Evolutionary conservation across 2,797 vertebrate genomes (phyloP), one percentile per base, ranked within the genome.

Genomic region (Botia kubotai): DNA sequence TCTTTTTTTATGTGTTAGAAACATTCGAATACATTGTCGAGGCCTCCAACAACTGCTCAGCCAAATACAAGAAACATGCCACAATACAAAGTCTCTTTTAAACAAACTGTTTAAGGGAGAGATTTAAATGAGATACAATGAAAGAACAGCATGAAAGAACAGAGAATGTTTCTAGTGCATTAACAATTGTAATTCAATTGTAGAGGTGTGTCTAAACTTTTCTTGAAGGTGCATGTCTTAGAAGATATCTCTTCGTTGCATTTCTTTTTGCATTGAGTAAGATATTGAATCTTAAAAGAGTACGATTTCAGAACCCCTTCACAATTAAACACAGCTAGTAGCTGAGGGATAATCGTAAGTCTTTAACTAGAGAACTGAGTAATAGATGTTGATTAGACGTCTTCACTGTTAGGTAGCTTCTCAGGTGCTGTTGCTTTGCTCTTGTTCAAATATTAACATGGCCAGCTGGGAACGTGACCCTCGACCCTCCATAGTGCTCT

Each of bases 361-460:
- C 26, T 33, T 48, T 78, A 21, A 43, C 43, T 62, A 21, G 14
- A 48, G 36, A 36, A 53, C 33, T 66, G 26, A 16, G 39, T 76
- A 11, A 57, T 16, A 11, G 53, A 58, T 72, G 68, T 63, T 62
- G 60, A 67, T 46, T 5, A n/a, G 50, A 52, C 10, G 11, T 53
- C 58, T 8, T n/a, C 26, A 13, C 48, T 33, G 23, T 23, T 57
- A 52, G 23, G 4, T 58, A 57, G 58, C 60, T 67, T 29, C 57
- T 97, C 95, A 97, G 85, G 96, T 97, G 90, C 95, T 96, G 83
- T 97, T 97, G n/a, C 96, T 95, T 83, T 95, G 95, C 65, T 98
- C 96, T 85, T 96, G 96, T 83, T 97, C 95, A 1, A 97, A 98
- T 65, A 97, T 89, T 81, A 97, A 90, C 95, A 96, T 95, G 77